Conservation (phyloP, 2,797 vertebrate genomes). For the Spizella passerina region DNA sequence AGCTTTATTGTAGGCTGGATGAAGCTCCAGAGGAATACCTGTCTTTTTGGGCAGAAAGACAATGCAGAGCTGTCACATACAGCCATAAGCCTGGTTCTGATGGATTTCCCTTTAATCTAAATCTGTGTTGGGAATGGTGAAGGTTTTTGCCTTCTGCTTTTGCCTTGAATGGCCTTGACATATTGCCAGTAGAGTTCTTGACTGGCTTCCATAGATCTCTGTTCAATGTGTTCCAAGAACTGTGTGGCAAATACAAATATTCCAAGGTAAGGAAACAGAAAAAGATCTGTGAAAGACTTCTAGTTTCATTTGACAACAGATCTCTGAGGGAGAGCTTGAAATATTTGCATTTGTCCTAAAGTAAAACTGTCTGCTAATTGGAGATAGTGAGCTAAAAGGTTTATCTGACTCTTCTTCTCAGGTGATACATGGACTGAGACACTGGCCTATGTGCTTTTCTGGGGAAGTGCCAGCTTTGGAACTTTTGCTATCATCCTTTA, state of each 20-base stretch:
- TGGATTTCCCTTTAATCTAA: not conserved
- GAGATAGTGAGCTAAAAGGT: not conserved
- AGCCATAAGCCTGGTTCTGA: not conserved
- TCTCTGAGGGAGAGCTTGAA: not conserved
- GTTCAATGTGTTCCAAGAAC: not conserved
- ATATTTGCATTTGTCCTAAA: not conserved
- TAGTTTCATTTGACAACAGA: not conserved
- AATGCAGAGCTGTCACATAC: not conserved
- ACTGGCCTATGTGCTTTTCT: conserved; percentile 93
- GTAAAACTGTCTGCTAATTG: not conserved
- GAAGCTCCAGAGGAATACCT: not conserved
- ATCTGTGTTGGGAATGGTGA: not conserved
- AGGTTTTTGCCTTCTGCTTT: not conserved
- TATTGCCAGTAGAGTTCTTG: not conserved
- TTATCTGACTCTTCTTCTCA: conserved; percentile 60
- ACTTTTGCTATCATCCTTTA: conserved; percentile 93
- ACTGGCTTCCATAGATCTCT: not conserved
- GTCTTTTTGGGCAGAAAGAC: not conserved
- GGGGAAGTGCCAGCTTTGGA: conserved; percentile 89
- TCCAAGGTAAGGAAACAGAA: not conserved
- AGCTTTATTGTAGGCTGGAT: not conserved
- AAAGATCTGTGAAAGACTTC: not conserved
- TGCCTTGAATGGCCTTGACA: too few species aligned
- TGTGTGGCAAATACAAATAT: not conserved
- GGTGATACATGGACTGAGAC: conserved; percentile 97